Conservation (phyloP, 2,113 vertebrate species). For the Amblyopsis rosae region DNA sequence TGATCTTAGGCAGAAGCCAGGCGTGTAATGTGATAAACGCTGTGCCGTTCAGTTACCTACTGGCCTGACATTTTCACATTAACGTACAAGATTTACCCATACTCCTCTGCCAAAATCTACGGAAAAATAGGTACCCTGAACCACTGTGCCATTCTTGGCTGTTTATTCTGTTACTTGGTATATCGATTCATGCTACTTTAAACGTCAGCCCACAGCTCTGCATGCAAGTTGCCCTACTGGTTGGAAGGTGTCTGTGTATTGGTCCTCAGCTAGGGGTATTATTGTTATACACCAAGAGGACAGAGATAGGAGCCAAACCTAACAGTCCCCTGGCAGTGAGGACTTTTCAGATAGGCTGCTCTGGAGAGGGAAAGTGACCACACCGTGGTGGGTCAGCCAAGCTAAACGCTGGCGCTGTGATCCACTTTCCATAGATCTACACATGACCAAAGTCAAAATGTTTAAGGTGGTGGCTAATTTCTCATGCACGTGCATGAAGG, state of each 20-base stretch:
- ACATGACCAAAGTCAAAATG: no score
- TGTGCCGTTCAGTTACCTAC: background rate
- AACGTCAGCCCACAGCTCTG: no score
- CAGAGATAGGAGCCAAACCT: slow-evolving; percentile 23
- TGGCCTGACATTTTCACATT: no score
- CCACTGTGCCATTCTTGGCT: background rate
- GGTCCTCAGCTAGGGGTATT: slow-evolving; percentile 73
- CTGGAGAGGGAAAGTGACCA: background rate
- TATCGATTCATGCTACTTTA: background rate
- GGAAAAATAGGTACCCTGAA: background rate
- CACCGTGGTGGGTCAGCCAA: no score
- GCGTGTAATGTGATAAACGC: slow-evolving; percentile 4
- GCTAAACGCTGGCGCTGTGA: no score
- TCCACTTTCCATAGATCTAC: no score
- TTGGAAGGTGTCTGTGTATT: slow-evolving; percentile 75
- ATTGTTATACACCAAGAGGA: slow-evolving; percentile 41
- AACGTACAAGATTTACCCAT: no score
- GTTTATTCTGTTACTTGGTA: background rate
- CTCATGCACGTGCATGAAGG: background rate
- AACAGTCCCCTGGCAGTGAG: slow-evolving; percentile 58
- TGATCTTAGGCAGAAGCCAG: background rate
- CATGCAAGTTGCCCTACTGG: slow-evolving; percentile 50
- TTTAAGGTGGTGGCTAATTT: no score
- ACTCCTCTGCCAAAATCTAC: no score
- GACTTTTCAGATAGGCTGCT: slow-evolving; percentile 40